Evolutionary conservation across 2,888 invertebrate species (phyloP).

Genomic region (Nemurella pictetii): DNA sequence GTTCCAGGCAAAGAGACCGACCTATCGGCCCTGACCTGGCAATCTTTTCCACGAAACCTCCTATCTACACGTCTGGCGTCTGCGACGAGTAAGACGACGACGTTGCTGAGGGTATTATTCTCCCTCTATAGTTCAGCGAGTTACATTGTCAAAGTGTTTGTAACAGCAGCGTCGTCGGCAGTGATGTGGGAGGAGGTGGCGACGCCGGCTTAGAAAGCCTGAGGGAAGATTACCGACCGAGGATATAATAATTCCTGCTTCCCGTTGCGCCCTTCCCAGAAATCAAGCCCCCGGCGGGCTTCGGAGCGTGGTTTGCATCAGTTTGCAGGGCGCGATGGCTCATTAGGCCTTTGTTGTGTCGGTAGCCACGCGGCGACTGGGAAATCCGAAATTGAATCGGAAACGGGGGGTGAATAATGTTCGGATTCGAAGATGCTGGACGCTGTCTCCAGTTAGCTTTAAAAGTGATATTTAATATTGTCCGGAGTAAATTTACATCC

Average conservation of each 20-base stretch:
- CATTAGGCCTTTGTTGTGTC: not conserved
- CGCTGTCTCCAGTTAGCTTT: too few species aligned
- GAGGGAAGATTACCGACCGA: not conserved
- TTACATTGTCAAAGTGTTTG: not conserved
- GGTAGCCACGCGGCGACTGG: not conserved
- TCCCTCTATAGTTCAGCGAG: not conserved
- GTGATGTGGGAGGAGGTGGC: not conserved
- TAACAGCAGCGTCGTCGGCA: not conserved
- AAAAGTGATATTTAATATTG: too few species aligned
- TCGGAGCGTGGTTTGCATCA: not conserved
- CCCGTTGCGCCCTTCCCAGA: not conserved
- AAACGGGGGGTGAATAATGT: not conserved
- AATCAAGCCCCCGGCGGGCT: not conserved
- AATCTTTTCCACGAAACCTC: not conserved
- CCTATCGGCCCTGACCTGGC: not conserved
- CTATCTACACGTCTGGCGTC: too few species aligned
- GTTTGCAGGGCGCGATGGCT: not conserved
- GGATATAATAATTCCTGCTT: not conserved
- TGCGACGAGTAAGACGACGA: too few species aligned
- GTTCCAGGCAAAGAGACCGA: not conserved
- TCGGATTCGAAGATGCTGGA: not conserved
- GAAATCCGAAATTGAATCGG: not conserved
- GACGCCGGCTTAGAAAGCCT: not conserved
- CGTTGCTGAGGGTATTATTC: not conserved
- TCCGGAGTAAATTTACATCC: too few species aligned